Evolutionary conservation across 1,140 invertebrate species (phyloP), one percentile per base, ranked within the genome.

Genomic region (Ericerus pela): DNA sequence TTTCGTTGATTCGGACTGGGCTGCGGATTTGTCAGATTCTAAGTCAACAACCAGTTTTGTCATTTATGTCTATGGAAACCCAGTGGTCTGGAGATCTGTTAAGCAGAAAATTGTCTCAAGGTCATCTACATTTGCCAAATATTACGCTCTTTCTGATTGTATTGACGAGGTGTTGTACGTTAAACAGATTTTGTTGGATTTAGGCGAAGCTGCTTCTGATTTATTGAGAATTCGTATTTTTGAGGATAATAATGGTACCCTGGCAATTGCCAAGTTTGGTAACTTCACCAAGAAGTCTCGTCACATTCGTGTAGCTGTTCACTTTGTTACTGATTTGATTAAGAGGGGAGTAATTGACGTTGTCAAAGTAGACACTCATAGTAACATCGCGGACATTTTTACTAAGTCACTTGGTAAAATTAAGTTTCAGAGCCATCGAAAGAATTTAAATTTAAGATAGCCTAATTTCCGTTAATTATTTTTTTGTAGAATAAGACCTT

Each of bases 1-100:
- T n/a, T 72, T 61, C 63, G 64, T 66, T 11, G 70, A 72, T 61
- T 61, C 69, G 4, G 67, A 73, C 60, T 72, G 69, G 66, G 69
- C 60, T 20, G 63, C 58, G 6, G 62, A 68, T 38, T 11, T 33
- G 11, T 16, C 58, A 12, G 65, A 71, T 30, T 62, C 68, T 43
- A 69, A 66, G 60, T 72, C 68, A 24, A 71, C 66, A 26, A 66
- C 65, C 16, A 68, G 68, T 5, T 69, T 61, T 55, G 52, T 64
- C 26, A 68, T 71, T 38, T 60, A 51, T 16, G 2, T 68, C 0
- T 64, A 55, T 51, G 64, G 61, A 14, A 61, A 59, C 56, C 51
- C 59, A 16, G 59, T 70, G 11, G 59, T 53, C 27, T 67, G 63
- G 62, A 61, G 59, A 56, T 52, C 61, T 12, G 38, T 31, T 4